Conservation (phyloP, 2,888 invertebrate species). For the Hydriomena furcata region DNA sequence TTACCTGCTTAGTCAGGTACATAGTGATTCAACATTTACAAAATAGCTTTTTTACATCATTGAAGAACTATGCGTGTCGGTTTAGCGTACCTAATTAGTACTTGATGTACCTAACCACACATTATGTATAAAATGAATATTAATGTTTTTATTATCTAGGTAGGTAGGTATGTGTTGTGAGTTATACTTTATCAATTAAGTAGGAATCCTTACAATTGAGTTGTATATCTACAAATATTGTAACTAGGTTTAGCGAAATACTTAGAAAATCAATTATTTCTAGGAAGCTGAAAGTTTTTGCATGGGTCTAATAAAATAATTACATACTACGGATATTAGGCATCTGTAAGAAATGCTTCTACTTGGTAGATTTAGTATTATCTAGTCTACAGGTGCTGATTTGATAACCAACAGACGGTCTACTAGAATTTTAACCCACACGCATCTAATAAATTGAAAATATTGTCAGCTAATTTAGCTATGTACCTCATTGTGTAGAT, state of each 20-base stretch:
- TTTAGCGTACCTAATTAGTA: too few species aligned
- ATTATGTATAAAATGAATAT: background rate
- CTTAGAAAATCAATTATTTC: background rate
- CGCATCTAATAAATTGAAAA: background rate
- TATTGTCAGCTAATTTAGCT: background rate
- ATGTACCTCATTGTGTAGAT: background rate
- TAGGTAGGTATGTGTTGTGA: too few species aligned
- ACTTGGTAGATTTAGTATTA: slow-evolving; percentile 58
- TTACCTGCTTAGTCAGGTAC: too few species aligned
- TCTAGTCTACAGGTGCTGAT: slow-evolving; percentile 78
- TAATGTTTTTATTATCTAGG: too few species aligned
- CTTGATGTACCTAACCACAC: background rate
- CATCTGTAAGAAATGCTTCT: slow-evolving; percentile 66
- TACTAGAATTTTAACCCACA: slow-evolving; percentile 29
- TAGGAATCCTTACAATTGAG: too few species aligned
- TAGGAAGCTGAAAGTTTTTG: too few species aligned
- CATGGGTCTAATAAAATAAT: slow-evolving; percentile 30
- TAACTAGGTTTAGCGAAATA: background rate
- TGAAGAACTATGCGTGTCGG: too few species aligned
- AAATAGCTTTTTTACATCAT: too few species aligned
- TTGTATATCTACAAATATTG: background rate
- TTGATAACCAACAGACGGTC: slow-evolving; percentile 51
- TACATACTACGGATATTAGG: slow-evolving; percentile 34
- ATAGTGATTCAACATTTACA: too few species aligned
- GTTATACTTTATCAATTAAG: background rate